These are phyloP conservation scores for Amblyjoppa proteus DNA, from an alignment of 2,888 invertebrate species.

Conservation along the genomic window DNA sequence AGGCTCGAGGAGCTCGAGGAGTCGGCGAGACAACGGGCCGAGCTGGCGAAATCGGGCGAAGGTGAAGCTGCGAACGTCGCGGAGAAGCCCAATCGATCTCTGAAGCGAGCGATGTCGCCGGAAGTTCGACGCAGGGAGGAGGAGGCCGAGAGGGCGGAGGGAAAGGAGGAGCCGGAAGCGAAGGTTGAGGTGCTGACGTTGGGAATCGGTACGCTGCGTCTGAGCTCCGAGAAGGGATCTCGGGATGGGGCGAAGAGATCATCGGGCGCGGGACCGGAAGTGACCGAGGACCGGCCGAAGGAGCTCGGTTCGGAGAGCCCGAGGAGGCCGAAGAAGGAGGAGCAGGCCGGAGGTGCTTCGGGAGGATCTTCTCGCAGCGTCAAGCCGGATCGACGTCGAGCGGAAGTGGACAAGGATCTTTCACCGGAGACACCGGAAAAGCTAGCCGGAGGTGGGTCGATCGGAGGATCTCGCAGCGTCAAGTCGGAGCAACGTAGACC, in stretches of 20 bases:
- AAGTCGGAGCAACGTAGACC: slow-evolving; percentile 10
- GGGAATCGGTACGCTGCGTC: too few relatives aligned
- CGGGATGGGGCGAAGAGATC: slow-evolving; percentile 6
- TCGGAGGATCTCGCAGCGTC: too few relatives aligned
- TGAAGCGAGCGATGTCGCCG: slow-evolving; percentile 56
- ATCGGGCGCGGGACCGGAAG: slow-evolving; percentile 5
- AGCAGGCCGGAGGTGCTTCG: not conserved
- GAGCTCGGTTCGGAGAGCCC: not conserved
- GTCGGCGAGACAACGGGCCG: slow-evolving; percentile 47
- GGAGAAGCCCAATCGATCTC: slow-evolving; percentile 24
- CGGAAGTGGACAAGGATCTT: slow-evolving; percentile 36
- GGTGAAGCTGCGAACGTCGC: not conserved
- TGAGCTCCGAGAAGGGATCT: not conserved
- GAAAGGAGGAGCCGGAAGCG: slow-evolving; percentile 8
- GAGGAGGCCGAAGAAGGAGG: slow-evolving; percentile 14
- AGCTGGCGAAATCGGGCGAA: slow-evolving; percentile 34
- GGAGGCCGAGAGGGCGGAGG: slow-evolving; percentile 66
- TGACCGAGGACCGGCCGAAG: slow-evolving; percentile 4
- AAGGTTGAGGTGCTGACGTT: not conserved
- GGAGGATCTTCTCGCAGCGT: not conserved
- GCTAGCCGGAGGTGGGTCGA: not conserved
- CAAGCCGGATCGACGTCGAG: slow-evolving; percentile 14
- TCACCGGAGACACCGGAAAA: slow-evolving; percentile 13
- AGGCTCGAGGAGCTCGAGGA: slow-evolving; percentile 67
- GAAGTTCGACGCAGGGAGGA: slow-evolving; percentile 56